Percentiles rank a stretch among this genome's conserved stretches.
Conservation (phyloP, 2,888 invertebrate species). For the Helobdella robusta region DNA sequence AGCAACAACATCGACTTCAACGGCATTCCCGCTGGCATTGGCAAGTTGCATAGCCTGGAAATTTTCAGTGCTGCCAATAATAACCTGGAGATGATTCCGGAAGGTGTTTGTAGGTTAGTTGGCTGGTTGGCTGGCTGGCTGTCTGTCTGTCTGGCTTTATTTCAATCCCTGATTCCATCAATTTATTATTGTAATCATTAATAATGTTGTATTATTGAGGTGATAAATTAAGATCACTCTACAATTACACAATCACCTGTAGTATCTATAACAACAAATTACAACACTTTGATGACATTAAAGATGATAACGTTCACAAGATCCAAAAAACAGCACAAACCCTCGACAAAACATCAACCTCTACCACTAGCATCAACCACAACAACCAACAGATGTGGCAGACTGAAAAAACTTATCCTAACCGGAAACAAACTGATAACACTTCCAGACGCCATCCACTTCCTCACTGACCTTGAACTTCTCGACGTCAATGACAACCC, state of each 20-base stretch:
- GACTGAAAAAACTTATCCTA: slow-evolving; percentile 77
- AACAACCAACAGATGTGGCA: slow-evolving; percentile 64
- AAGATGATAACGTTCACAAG: neutral
- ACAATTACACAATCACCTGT: too few species aligned
- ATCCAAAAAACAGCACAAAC: neutral
- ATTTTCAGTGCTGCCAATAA: slow-evolving; percentile 93
- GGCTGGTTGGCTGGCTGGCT: too few species aligned
- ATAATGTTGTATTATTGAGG: too few species aligned
- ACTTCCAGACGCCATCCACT: slow-evolving; percentile 90
- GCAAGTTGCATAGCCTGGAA: slow-evolving; percentile 82
- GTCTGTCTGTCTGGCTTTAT: too few species aligned
- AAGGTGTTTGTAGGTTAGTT: slow-evolving; percentile 77
- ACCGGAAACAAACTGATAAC: slow-evolving; percentile 88
- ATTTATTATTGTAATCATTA: too few species aligned
- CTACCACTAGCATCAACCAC: neutral
- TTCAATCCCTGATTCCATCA: too few species aligned
- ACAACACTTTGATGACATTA: too few species aligned
- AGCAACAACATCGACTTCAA: slow-evolving; percentile 90
- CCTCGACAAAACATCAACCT: neutral
- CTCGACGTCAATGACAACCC: slow-evolving; percentile 83
- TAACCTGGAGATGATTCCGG: slow-evolving; percentile 91
- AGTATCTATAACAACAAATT: too few species aligned
- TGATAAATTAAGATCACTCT: too few species aligned
- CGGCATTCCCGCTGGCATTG: slow-evolving; percentile 94
- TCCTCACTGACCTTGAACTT: slow-evolving; percentile 56